Conservation (phyloP, 2,888 invertebrate genomes). For the Eledona agricola region DNA sequence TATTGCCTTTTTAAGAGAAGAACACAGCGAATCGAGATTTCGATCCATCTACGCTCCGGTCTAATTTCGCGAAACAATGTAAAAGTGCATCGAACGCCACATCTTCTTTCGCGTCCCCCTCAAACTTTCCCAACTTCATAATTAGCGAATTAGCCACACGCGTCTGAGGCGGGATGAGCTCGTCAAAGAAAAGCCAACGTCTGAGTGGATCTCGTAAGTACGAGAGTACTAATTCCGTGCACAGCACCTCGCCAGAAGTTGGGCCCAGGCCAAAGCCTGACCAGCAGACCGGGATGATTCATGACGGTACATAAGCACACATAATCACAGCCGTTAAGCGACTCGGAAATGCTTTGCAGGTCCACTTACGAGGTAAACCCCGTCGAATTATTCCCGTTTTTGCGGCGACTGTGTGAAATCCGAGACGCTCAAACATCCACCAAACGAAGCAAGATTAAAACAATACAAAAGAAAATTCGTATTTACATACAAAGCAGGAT, state of each 20-base stretch:
- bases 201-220: slow-evolving; percentile 7
- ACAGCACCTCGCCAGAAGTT: slow-evolving; percentile 27
- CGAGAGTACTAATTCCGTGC: slow-evolving; percentile 16
- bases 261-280: slow-evolving; percentile 32
- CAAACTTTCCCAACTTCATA: too few relatives aligned
- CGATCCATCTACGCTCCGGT: too few relatives aligned
- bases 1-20: too few relatives aligned
- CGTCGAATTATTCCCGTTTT: slow-evolving; percentile 12
- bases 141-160: slow-evolving; percentile 1
- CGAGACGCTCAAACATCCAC: too few relatives aligned
- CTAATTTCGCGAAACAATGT: too few relatives aligned
- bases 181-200: slow-evolving; percentile 4
- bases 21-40: too few relatives aligned
- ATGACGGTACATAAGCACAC: slow-evolving; percentile 47
- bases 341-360: slow-evolving; percentile 46
- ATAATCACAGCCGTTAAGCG: slow-evolving; percentile 49
- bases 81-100: too few relatives aligned
- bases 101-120: too few relatives aligned
- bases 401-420: too few relatives aligned
- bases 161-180: slow-evolving; percentile 5
- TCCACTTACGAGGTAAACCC: slow-evolving; percentile 19
- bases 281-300: slow-evolving; percentile 45
- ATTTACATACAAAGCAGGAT: slow-evolving; percentile 58
- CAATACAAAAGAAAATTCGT: slow-evolving; percentile 57
- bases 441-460: slow-evolving; percentile 56